Evolutionary conservation across 2,113 vertebrate genomes (phyloP).

Genomic region (Pseudorhombus dupliciocellatus): DNA sequence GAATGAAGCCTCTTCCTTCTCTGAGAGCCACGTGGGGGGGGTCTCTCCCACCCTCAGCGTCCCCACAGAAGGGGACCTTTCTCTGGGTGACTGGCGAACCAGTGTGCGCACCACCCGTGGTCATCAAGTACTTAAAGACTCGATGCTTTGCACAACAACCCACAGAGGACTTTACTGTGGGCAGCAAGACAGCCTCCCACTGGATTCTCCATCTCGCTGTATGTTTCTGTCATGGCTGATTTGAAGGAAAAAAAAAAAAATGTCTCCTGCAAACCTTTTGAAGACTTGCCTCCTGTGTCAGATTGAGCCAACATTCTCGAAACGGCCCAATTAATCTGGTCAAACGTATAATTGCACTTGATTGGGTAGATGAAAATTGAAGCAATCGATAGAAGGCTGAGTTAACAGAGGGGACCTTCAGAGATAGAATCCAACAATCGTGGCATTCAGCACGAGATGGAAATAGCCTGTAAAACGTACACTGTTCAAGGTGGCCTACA

Average conservation of each 20-base stretch:
- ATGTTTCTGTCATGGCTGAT: conserved; percentile 45
- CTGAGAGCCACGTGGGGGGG: background rate
- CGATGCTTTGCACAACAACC: conserved; percentile 44
- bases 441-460: background rate
- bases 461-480: conserved; percentile 6
- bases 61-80: conserved; percentile 34
- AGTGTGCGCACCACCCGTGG: conserved; percentile 24
- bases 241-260: too few species aligned
- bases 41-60: conserved; percentile 20
- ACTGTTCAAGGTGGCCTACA: background rate
- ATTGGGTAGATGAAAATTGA: conserved; percentile 18
- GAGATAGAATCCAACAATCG: background rate
- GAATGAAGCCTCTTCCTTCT: conserved; percentile 11
- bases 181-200: conserved; percentile 32
- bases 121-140: conserved; percentile 48
- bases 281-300: conserved; percentile 13
- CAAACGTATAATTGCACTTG: conserved; percentile 6
- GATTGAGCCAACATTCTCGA: conserved; percentile 18
- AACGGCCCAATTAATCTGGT: conserved; percentile 29
- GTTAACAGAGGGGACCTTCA: conserved; percentile 1
- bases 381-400: conserved; percentile 4
- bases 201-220: conserved; percentile 36
- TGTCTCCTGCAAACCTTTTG: conserved; percentile 37
- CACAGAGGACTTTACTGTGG: conserved; percentile 35
- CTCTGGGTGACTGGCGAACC: conserved; percentile 40